Evolutionary conservation across 2,797 vertebrate species (phyloP), one percentile per base, ranked within the genome.

Genomic region (Hydrophis major): DNA sequence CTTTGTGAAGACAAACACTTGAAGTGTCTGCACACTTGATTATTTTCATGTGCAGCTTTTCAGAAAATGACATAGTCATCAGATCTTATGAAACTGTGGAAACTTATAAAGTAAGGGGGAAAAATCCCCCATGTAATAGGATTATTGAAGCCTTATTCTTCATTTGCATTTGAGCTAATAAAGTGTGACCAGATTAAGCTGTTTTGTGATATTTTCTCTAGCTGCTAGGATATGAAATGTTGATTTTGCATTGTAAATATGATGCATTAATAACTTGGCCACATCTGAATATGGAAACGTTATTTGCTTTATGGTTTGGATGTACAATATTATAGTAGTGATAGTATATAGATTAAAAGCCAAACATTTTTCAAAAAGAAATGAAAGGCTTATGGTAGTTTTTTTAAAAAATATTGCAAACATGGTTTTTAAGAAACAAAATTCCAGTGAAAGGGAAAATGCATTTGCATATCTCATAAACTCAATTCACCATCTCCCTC

Each of bases 11-110:
- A 28, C 5, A 90, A 86, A 69, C 14, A 4, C 61, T 53, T 90
- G 18, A 90, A 59, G 25, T 88, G 28, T n/a, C 61, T 88, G 4
- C 53, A 50, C n/a, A 90, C 56, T 13, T 56, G 59, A 90, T 86
- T 93, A 90, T 90, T 93, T 32, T 69, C 60, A 88, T 78, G 42
- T 22, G 89, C 18, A 74, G 47, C 63, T 10, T 93, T 93, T 93
- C 61, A 90, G 53, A 87, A 63, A 86, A n/a, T 90, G 88, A 83
- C 56, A 78, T 57, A 87, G 63, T 66, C 92, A 74, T 88, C 61
- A 88, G 32, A 87, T 92, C 13, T 66, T 47, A 87, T 20, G 90
- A 87, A 93, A 4, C 10, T 27, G 28, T 18, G 61, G 6, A 57
- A 50, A 47, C 16, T 27, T 53, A 89, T 3, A 32, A 28, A 37